Base-by-base conservation (phyloP, 2,797 vertebrate species). In the Danio albolineatus region DNA sequence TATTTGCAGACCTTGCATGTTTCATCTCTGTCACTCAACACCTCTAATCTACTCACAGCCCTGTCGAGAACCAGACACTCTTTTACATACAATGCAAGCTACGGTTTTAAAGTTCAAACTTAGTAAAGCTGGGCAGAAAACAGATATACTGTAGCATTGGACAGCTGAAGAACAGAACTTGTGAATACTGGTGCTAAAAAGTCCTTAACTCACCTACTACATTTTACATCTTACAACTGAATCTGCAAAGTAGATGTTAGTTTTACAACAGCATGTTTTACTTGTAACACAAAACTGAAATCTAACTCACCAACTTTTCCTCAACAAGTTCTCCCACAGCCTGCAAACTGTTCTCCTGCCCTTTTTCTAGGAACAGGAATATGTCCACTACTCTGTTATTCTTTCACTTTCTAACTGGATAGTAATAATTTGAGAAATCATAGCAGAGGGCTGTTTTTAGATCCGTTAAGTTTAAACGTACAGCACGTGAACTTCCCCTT, bases 301-400 rank as follows among this genome's bases (percentile, higher is more conserved):
- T 73, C 28, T 19, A 65, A 76, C 84, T 76, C 75, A 85, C 82
- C 82, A 76, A 76, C 72, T 73, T 81, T 54, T 36, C 19, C 48
- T 17, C 10, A 51, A 56, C 71, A 78, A 72, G 78, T 76, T 76
- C 54, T 80, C 39, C 17, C 38, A 41, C 12, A 69, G 62, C 53
- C 6, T 80, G 53, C 6, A 74, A 48, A 44, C 59, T 61, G 10
- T 13, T 74, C 17, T 77, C 67, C 28, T 54, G 12, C 59, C 56
- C 41, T 57, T 57, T 73, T 43, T 21, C 39, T 60, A 56, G 69
- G 43, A 70, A 79, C 65, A 77, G 54, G 85, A 81, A 82, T 39
- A 51, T 72, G 72, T 78, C 61, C 59, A 66, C 16, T 13, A 19
- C 43, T 78, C 38, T 74, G 73, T 60, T 69, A 48, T 56, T 54